A percentile compares a stretch with the other conserved stretches of the same genome.
Evolutionary conservation across 2,113 vertebrate genomes (phyloP).

Genomic region (Cyanoderma ruficeps): DNA sequence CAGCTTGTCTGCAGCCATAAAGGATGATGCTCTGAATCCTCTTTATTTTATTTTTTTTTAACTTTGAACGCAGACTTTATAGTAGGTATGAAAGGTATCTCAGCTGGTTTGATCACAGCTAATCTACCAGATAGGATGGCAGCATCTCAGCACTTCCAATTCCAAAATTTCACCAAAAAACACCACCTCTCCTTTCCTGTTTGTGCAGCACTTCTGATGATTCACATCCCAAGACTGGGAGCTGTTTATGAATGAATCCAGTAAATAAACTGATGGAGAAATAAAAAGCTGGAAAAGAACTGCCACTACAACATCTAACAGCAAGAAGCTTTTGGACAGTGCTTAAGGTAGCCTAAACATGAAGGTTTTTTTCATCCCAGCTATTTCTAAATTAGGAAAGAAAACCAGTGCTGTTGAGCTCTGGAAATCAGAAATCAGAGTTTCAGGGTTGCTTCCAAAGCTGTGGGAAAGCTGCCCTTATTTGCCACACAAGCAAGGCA

Average conservation of each 20-base stretch:
- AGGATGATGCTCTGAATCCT: background rate
- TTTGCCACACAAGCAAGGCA: background rate
- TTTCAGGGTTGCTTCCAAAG: background rate
- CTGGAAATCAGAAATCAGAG: background rate
- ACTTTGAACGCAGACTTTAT: background rate
- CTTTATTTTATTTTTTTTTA: background rate
- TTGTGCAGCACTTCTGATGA: background rate
- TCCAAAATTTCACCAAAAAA: background rate
- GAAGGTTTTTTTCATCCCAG: background rate
- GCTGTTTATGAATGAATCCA: background rate
- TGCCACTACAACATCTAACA: background rate
- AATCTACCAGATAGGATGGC: background rate
- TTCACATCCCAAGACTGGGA: background rate
- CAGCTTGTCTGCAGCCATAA: background rate
- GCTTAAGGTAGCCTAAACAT: background rate
- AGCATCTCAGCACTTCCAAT: background rate
- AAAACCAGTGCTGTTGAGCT: background rate
- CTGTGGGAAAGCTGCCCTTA: conserved; percentile 16
- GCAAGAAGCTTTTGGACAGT: background rate
- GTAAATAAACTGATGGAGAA: background rate
- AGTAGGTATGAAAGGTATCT: background rate
- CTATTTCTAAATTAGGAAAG: background rate
- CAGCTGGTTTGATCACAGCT: background rate
- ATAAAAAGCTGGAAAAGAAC: background rate
- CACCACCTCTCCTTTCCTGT: background rate